Evolutionary conservation across 2,797 vertebrate species (phyloP).

Genomic region (Tenualosa thibaudeaui): DNA sequence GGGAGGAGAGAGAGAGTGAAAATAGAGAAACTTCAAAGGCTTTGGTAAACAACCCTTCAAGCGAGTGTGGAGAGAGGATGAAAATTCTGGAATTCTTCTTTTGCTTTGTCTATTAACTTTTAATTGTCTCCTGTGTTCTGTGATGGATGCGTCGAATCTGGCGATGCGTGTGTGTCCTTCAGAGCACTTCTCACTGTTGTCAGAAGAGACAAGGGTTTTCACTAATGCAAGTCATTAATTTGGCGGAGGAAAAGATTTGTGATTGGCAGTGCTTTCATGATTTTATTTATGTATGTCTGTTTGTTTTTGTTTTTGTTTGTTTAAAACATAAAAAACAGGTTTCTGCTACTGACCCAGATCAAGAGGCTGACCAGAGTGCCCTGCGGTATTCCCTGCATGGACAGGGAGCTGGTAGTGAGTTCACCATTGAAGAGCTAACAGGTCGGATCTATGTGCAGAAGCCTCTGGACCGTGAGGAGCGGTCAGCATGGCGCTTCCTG

Average conservation of each 20-base stretch:
- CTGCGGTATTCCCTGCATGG: slow-evolving; percentile 85
- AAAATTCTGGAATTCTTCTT: slow-evolving; percentile 58
- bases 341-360: slow-evolving; percentile 84
- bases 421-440: slow-evolving; percentile 79
- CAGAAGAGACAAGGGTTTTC: background rate
- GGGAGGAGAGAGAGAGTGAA: slow-evolving; percentile 1
- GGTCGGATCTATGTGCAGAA: slow-evolving; percentile 79
- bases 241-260: background rate
- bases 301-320: slow-evolving; percentile 3
- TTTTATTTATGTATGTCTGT: slow-evolving; percentile 3
- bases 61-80: slow-evolving; percentile 51
- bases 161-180: slow-evolving; percentile 41
- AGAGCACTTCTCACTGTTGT: background rate
- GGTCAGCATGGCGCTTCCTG: slow-evolving; percentile 80
- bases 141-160: slow-evolving; percentile 64
- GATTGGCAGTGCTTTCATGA: background rate
- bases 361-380: slow-evolving; percentile 80
- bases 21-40: slow-evolving; percentile 67
- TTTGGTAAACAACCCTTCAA: slow-evolving; percentile 66
- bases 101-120: slow-evolving; percentile 69
- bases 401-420: slow-evolving; percentile 82
- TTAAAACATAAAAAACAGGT: slow-evolving; percentile 68
- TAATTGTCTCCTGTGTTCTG: slow-evolving; percentile 65
- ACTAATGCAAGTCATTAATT: slow-evolving; percentile 58
- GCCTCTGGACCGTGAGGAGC: slow-evolving; percentile 82